Conservation (phyloP, 2,888 invertebrate genomes). For the Ypsolopha sequella region DNA sequence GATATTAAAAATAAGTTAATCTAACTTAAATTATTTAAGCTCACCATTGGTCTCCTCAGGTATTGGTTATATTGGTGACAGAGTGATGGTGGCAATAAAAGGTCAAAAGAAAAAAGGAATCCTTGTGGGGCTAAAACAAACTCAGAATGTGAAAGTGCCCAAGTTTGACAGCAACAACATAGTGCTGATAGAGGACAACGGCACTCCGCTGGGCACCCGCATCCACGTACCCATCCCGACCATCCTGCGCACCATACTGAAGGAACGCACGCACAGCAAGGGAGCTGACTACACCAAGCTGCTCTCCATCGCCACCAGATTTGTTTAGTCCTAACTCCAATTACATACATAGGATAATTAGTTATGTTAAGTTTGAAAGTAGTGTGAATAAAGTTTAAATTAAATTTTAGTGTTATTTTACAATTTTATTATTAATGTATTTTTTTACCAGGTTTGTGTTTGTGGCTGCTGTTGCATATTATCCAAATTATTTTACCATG, state of each 20-base stretch:
- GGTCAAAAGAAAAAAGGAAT: constrained; percentile 96
- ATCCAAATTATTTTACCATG: too few relatives aligned
- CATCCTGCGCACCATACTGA: constrained; percentile 84
- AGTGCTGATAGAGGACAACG: constrained; percentile 95
- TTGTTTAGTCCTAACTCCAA: constrained; percentile 72
- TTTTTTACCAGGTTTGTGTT: neutral
- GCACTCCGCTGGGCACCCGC: constrained; percentile 94
- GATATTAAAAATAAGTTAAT: too few relatives aligned
- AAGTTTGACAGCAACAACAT: constrained; percentile 96
- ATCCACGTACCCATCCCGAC: constrained; percentile 97
- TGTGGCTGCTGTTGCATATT: neutral
- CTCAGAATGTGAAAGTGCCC: constrained; percentile 84
- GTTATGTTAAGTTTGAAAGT: constrained; percentile 14
- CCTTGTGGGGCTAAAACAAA: constrained; percentile 88
- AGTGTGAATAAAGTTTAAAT: constrained; percentile 23
- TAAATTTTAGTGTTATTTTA: constrained; percentile 1
- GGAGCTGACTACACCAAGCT: constrained; percentile 94
- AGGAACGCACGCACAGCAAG: constrained; percentile 83
- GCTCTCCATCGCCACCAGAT: constrained; percentile 88
- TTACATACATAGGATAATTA: neutral
- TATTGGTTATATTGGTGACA: constrained; percentile 79
- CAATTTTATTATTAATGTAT: neutral
- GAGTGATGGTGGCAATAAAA: constrained; percentile 92
- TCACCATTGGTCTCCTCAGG: constrained; percentile 20
- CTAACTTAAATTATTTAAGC: neutral